A percentile compares a stretch with the other conserved stretches of the same genome.
Evolutionary conservation across 1,140 invertebrate genomes (phyloP).

Genomic region (Drosophila arizonae): DNA sequence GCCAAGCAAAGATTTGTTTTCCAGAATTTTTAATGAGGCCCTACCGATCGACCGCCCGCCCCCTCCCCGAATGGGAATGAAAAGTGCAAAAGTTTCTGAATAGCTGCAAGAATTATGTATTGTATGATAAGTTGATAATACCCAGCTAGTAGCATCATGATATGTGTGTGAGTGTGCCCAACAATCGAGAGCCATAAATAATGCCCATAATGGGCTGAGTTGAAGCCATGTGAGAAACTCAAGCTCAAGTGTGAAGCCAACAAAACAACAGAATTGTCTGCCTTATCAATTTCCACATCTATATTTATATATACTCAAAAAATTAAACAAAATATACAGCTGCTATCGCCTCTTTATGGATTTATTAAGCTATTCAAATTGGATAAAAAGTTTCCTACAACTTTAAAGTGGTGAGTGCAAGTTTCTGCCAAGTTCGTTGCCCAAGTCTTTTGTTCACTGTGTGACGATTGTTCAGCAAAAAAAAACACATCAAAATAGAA

Average conservation of each 20-base stretch:
- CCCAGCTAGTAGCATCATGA: slow-evolving; percentile 36
- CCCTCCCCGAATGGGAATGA: slow-evolving; percentile 49
- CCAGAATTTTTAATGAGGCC: slow-evolving; percentile 71
- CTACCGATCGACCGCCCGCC: neutral
- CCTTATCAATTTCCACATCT: slow-evolving; percentile 53
- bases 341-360: slow-evolving; percentile 51
- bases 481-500: slow-evolving; percentile 9
- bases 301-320: slow-evolving; percentile 51
- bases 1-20: slow-evolving; percentile 52
- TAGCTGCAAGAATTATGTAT: slow-evolving; percentile 69
- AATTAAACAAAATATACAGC: slow-evolving; percentile 2
- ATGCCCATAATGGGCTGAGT: slow-evolving; percentile 69
- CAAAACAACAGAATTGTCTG: slow-evolving; percentile 42
- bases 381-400: slow-evolving; percentile 72
- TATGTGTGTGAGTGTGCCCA: slow-evolving; percentile 69
- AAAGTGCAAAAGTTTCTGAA: slow-evolving; percentile 72
- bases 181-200: slow-evolving; percentile 75
- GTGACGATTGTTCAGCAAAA: slow-evolving; percentile 15
- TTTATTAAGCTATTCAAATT: slow-evolving; percentile 75
- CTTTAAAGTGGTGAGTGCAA: slow-evolving; percentile 75
- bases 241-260: slow-evolving; percentile 45
- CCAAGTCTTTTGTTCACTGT: slow-evolving; percentile 51
- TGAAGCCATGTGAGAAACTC: slow-evolving; percentile 68
- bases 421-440: slow-evolving; percentile 58
- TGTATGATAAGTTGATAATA: slow-evolving; percentile 71